phyloP scores from a whole-genome alignment of 2,797 vertebrate genomes.

The Anas acuta region DNA sequence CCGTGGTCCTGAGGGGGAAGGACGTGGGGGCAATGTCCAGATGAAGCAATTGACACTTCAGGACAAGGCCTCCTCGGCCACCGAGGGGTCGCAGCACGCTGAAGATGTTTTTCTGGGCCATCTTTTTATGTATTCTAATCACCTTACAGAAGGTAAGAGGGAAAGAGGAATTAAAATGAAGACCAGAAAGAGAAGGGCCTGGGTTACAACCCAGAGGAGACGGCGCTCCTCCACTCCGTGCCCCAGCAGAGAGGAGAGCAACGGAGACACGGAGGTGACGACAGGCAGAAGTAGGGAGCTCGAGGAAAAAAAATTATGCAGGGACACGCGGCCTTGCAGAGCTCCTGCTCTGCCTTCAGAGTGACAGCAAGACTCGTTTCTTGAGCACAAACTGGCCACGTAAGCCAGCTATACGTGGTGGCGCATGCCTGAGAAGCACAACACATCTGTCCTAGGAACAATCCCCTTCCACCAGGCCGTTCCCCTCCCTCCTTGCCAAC shows the following conservation, averaged over 20 bases:
- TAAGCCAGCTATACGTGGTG: too few relatives aligned
- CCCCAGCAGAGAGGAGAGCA: not conserved
- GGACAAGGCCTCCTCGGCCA: not conserved
- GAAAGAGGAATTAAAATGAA: not conserved
- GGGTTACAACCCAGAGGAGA: not conserved
- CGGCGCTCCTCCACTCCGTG: fast-evolving
- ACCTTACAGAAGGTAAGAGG: not conserved
- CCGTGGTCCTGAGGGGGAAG: too few relatives aligned
- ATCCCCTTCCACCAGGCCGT: not conserved
- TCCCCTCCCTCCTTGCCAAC: not conserved
- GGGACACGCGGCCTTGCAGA: not conserved
- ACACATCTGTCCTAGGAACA: not conserved
- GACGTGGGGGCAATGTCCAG: fast-evolving
- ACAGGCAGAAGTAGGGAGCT: not conserved
- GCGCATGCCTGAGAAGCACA: too few relatives aligned
- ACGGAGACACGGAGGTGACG: not conserved
- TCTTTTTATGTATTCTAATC: not conserved
- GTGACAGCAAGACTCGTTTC: not conserved
- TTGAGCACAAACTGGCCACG: fast-evolving
- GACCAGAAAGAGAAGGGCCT: not conserved
- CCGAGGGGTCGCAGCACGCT: fast-evolving
- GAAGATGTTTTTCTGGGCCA: too few relatives aligned
- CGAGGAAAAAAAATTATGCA: not conserved
- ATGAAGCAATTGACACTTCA: fast-evolving
- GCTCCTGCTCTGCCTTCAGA: not conserved